Evolutionary conservation across 2,113 vertebrate species (phyloP), one percentile per base, ranked within the genome.

Genomic region (Bathybates hornii): DNA sequence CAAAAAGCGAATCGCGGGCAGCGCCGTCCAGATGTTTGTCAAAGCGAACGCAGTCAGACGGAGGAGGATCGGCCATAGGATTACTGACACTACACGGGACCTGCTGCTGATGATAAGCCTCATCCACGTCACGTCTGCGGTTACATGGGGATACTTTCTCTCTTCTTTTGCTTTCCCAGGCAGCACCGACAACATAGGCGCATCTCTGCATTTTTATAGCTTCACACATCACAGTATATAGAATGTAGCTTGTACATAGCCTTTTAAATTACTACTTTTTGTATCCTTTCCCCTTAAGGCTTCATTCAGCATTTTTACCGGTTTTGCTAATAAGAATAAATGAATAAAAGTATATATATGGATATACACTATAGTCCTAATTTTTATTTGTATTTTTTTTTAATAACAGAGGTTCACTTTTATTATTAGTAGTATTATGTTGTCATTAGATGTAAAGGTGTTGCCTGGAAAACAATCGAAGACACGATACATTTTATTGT

Each of bases 211-310:
- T 95, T 94, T 92, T 93, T 96, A 96, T 93, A 66, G 95, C 96
- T 95, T 95, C 93, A 94, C 95, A 90, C 89, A 95, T 91, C 94
- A 88, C 94, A 95, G 89, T 95, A 94, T 97, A 96, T 97, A 98
- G 98, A 99, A 98, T 98, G 97, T 99, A 99, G 98, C 98, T 95
- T 98, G 98, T 99, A 99, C 96, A 99, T 98, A 98, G 97, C 98
- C 97, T 98, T 98, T 98, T 97, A 97, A 97, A 98, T 96, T 95
- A 78, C 96, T 96, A 96, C 95, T 96, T 98, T 98, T 98, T 98
- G 83, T 97, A 98, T 97, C 95, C 97, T 97, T 97, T 96, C 96
- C 89, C 86, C 94, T 96, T 97, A 96, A 94, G 88, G 96, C 93
- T 97, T 97, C 95, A 97, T 97, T 97, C 96, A 93, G 97, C 96